A percentile compares a stretch with the other conserved stretches of the same genome.
Evolutionary conservation across 92 coral and sea anemone species (phyloP).

Genomic region (Bergia sp.): DNA sequence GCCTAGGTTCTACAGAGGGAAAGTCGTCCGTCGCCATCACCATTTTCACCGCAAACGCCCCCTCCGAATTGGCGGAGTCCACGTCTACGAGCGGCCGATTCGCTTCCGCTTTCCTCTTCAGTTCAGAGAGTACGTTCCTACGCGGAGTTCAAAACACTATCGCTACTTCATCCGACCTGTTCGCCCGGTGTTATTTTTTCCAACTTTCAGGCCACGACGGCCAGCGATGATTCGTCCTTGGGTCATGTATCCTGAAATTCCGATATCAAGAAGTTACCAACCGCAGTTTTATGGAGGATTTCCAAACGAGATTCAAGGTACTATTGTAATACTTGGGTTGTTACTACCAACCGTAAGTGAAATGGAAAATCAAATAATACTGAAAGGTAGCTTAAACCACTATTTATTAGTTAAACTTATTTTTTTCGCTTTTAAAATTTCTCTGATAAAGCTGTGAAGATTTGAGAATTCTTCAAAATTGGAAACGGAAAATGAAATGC

Average conservation of each 20-base stretch:
- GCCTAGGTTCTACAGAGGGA: constrained; percentile 40
- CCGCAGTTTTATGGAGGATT: constrained; percentile 15
- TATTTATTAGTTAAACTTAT: not conserved
- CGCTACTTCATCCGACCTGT: constrained; percentile 23
- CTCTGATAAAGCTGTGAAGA: not conserved
- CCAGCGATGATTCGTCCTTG: constrained; percentile 1
- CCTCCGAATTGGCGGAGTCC: not conserved
- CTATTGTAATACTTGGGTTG: not conserved
- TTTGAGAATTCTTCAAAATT: no score
- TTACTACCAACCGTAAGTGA: no score
- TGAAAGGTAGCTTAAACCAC: not conserved
- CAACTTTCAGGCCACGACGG: constrained; percentile 11
- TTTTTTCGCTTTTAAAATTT: not conserved
- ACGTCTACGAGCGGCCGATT: constrained; percentile 7
- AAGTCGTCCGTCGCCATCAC: constrained; percentile 9
- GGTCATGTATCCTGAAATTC: constrained; percentile 16
- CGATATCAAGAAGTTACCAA: not conserved
- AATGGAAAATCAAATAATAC: no score
- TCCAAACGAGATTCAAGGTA: constrained; percentile 16
- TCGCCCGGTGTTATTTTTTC: constrained; percentile 29
- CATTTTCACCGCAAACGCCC: constrained; percentile 11
- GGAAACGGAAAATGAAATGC: no score
- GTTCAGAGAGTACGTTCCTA: constrained; percentile 32
- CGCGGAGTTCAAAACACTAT: not conserved
- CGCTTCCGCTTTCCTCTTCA: constrained; percentile 27